Conservation (phyloP, 2,113 vertebrate genomes). For the Chaenogobius annularis region DNA sequence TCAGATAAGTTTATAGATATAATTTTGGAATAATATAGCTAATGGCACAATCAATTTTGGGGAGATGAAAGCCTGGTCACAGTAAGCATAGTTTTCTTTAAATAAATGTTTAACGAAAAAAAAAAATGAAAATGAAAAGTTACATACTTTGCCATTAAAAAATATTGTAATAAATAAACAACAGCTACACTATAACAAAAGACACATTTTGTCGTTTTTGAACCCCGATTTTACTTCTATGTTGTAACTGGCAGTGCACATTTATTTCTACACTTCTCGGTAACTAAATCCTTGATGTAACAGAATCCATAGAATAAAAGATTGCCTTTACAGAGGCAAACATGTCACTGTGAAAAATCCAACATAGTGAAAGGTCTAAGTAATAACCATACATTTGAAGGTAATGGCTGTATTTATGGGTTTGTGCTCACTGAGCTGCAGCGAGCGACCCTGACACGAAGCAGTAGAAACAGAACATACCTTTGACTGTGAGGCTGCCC, state of each 20-base stretch:
- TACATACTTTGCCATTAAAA: no score
- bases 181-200: no score
- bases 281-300: neutral
- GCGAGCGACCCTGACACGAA: constrained; percentile 15
- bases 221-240: neutral
- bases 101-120: no score
- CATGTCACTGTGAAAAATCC: constrained; percentile 16
- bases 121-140: no score
- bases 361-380: neutral
- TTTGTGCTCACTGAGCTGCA: constrained; percentile 10
- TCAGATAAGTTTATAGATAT: no score
- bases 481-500: constrained; percentile 90
- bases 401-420: constrained; percentile 2
- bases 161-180: no score
- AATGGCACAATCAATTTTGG: no score
- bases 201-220: neutral
- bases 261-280: no score
- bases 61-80: no score
- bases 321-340: constrained; percentile 36
- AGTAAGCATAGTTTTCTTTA: no score
- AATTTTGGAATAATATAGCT: no score
- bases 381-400: constrained; percentile 24
- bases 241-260: neutral
- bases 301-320: neutral
- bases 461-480: constrained; percentile 68